Evolutionary conservation across 2,888 invertebrate genomes (phyloP), one percentile per base, ranked within the genome.

Genomic region (Desoria tigrina): DNA sequence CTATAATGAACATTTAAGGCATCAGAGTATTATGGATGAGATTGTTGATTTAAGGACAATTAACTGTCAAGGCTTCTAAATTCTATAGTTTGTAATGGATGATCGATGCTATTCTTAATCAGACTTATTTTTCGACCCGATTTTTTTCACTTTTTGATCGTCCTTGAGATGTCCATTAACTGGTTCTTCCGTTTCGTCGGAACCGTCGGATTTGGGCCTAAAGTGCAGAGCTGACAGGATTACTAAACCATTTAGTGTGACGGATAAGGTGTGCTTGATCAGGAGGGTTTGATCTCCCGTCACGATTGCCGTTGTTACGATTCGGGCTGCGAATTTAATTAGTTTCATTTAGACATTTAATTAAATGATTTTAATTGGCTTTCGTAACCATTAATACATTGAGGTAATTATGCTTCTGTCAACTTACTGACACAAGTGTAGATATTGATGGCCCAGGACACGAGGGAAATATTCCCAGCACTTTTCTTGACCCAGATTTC

Each of bases 371-470:
- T n/a, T n/a, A n/a, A n/a, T n/a, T n/a, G 9, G 9, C 50, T 9
- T 21, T 23, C 7, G 24, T 24, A 39, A 24, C 4, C 32, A 32
- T 11, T 32, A 32, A 32, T 7, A 11, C 11, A 32, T 32, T 32
- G 32, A 32, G n/a, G 4, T 32, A 32, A 32, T 4, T 7, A 11
- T 32, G 32, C 32, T 32, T 7, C 32, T 32, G 32, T 45, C 16
- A 18, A 85, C 87, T 85, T 83, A 92, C 92, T 87, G 61, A 88
- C 80, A 80, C 92, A 92, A 9, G 91, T 90, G 71, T 88, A 84
- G n/a, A 90, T 85, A 23, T 92, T 92, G 66, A 93, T 87, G 32
- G 87, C 83, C 92, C 92, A 92, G 2, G 92, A 90, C 2, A 87
- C 82, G 18, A 89, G 81, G 51, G 92, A 91, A 1, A 92, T 86